phyloP scores from a whole-genome alignment of 2,113 vertebrate species.

The Tylochromis polylepis region DNA sequence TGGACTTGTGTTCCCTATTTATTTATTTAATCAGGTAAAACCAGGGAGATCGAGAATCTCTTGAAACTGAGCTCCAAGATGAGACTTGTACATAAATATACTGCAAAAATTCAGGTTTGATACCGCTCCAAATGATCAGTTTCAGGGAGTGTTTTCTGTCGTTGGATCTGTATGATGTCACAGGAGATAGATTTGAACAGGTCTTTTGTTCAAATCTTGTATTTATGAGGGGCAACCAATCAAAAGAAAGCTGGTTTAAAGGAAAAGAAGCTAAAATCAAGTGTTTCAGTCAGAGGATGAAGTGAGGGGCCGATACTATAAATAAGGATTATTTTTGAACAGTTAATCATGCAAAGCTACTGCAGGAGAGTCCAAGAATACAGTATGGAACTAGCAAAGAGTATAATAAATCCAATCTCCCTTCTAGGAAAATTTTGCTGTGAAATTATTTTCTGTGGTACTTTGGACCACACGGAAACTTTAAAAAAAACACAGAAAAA shows the following conservation, averaged over 20 bases:
- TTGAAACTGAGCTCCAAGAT: not conserved
- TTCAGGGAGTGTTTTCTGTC: fast-evolving
- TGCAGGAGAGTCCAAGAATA: not conserved
- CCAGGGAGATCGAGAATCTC: not conserved
- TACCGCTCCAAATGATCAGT: fast-evolving
- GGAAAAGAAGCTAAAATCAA: not conserved
- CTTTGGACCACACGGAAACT: not conserved
- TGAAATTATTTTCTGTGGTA: not conserved
- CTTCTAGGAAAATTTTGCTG: not conserved
- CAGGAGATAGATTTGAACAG: not conserved
- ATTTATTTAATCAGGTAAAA: not conserved
- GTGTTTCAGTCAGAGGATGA: not conserved
- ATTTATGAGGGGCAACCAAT: not conserved
- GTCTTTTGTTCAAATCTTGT: not conserved
- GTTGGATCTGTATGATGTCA: not conserved
- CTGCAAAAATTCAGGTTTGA: not conserved
- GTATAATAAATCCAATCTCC: not conserved
- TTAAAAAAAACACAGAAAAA: not conserved
- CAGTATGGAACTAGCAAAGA: not conserved
- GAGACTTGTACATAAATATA: not conserved
- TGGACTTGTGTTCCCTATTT: not conserved
- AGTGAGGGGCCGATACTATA: too few relatives aligned
- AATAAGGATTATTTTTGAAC: not conserved
- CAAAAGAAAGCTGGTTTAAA: not conserved
- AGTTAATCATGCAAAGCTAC: not conserved